Conservation (phyloP, 2,113 vertebrate species). For the Emydocephalus ijimae region DNA sequence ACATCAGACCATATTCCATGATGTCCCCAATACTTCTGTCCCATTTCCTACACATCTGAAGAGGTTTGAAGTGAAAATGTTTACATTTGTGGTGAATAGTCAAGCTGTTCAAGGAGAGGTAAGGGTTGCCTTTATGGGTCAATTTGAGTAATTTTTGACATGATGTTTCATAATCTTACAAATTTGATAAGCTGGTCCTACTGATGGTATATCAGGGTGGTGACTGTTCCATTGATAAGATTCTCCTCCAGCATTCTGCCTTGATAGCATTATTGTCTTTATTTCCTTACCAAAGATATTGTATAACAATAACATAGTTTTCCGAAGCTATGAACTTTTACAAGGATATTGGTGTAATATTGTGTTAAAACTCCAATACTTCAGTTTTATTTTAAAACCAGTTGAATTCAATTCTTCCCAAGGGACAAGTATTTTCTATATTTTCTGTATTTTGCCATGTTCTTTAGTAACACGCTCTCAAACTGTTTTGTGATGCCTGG, state of each 20-base stretch:
- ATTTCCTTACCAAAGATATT: not conserved
- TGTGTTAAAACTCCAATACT: not conserved
- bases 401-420: not conserved
- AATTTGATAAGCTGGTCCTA: not conserved
- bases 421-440: not conserved
- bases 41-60: slow-evolving; percentile 61
- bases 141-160: not conserved
- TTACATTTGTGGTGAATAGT: slow-evolving; percentile 51
- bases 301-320: too few relatives aligned
- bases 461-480: not conserved
- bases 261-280: not conserved
- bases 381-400: not conserved
- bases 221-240: not conserved
- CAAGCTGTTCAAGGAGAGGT: slow-evolving; percentile 45
- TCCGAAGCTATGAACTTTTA: too few relatives aligned
- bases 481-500: not conserved
- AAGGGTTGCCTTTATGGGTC: not conserved
- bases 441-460: not conserved
- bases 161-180: not conserved
- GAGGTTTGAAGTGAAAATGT: slow-evolving; percentile 67
- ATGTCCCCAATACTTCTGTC: slow-evolving; percentile 33
- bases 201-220: not conserved
- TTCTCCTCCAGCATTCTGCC: too few relatives aligned
- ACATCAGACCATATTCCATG: slow-evolving; percentile 51
- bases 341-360: not conserved